Evolutionary conservation across 1,140 invertebrate species (phyloP).

Genomic region (Cotesia vestalis): DNA sequence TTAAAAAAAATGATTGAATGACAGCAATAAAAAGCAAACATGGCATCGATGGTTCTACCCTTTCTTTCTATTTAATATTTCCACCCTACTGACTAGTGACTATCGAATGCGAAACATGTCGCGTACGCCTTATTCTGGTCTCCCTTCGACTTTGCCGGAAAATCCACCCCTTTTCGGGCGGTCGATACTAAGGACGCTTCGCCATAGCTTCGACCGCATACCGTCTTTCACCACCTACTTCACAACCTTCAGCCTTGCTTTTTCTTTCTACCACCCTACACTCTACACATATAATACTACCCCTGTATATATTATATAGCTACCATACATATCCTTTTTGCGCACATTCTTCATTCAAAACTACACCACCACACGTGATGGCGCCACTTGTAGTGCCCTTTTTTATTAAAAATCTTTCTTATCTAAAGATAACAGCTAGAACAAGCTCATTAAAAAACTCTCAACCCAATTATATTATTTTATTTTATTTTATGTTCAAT

Average conservation of each 20-base stretch:
- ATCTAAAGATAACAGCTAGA: too few species aligned
- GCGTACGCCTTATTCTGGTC: conserved; percentile 22
- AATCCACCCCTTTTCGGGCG: conserved; percentile 62
- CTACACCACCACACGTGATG: conserved; percentile 56
- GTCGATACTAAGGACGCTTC: conserved; percentile 59
- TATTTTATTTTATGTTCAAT: too few species aligned
- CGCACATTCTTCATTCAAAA: conserved; percentile 37
- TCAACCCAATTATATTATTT: too few species aligned
- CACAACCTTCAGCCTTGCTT: conserved; percentile 53
- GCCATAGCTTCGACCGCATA: conserved; percentile 37
- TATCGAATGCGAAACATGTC: conserved; percentile 35
- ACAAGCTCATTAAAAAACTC: too few species aligned
- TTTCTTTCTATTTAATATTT: conserved; percentile 21
- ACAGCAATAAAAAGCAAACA: background rate
- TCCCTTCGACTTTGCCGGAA: conserved; percentile 46
- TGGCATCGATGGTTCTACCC: conserved; percentile 32
- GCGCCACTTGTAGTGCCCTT: conserved; percentile 50
- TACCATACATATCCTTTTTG: conserved; percentile 21
- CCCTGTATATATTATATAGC: too few species aligned
- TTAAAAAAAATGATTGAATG: conserved; percentile 15
- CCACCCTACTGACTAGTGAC: conserved; percentile 23
- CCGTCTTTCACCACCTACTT: conserved; percentile 44
- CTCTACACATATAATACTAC: background rate
- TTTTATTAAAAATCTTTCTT: background rate
- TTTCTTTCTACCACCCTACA: conserved; percentile 54